Percentiles rank a stretch among this genome's conserved stretches.
These are phyloP conservation scores for Papilio polytes DNA, from an alignment of 1,140 invertebrate genomes.

Conservation along the genomic window DNA sequence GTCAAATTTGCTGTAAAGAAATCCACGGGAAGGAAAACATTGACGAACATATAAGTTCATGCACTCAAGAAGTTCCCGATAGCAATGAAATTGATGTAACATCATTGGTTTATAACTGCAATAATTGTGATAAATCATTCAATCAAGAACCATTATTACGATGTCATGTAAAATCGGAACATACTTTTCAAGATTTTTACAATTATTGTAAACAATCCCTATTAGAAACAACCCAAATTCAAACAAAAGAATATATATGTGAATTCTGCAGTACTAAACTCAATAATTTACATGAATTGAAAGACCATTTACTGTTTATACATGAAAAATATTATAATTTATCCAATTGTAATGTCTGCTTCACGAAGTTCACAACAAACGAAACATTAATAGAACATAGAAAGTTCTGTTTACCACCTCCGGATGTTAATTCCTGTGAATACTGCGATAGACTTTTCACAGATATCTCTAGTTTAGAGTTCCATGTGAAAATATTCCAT, in stretches of 20 bases:
- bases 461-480: constrained; percentile 66
- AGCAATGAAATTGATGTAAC: constrained; percentile 32
- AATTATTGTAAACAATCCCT: constrained; percentile 64
- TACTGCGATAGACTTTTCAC: constrained; percentile 73
- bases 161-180: constrained; percentile 62
- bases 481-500: constrained; percentile 68
- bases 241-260: constrained; percentile 46
- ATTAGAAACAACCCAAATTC: constrained; percentile 43
- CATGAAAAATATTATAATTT: constrained; percentile 62
- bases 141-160: constrained; percentile 54
- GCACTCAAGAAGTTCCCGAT: constrained; percentile 35
- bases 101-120: constrained; percentile 45
- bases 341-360: constrained; percentile 72
- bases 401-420: constrained; percentile 62
- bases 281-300: constrained; percentile 56
- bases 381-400: constrained; percentile 61
- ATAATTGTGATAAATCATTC: constrained; percentile 53
- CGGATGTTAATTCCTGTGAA: constrained; percentile 57
- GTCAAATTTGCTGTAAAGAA: constrained; percentile 50
- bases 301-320: constrained; percentile 58
- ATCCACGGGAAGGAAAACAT: constrained; percentile 53
- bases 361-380: constrained; percentile 65
- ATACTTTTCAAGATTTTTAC: constrained; percentile 68
- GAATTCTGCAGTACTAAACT: constrained; percentile 59
- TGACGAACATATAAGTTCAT: constrained; percentile 46